A percentile compares a stretch with the other conserved stretches of the same genome.
Evolutionary conservation across 2,113 vertebrate species (phyloP).

Genomic region (Pluvialis apricaria): DNA sequence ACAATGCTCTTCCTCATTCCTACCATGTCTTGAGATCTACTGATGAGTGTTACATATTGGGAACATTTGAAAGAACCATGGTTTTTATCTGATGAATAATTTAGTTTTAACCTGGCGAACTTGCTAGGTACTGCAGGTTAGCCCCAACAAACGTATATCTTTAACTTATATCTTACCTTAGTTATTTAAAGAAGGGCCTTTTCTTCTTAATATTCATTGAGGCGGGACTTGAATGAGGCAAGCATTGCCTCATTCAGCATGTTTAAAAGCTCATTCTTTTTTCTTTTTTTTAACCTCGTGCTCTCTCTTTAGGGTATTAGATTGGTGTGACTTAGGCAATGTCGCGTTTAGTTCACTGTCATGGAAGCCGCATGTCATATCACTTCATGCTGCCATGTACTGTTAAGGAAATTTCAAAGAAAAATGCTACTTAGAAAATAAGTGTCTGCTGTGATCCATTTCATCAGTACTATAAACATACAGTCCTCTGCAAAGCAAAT

Average conservation of each 20-base stretch:
- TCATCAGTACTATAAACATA: background rate
- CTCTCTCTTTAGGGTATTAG: background rate
- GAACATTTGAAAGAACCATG: background rate
- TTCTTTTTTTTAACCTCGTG: background rate
- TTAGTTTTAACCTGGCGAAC: background rate
- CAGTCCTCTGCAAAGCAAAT: background rate
- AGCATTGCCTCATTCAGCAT: background rate
- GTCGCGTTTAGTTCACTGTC: background rate
- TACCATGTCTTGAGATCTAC: background rate
- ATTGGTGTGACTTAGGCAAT: background rate
- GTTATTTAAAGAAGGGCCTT: background rate
- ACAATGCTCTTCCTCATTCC: background rate
- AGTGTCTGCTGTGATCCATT: background rate
- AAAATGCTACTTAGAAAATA: background rate
- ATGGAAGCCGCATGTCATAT: background rate
- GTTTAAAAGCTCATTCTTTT: background rate
- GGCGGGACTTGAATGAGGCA: background rate
- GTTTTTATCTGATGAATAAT: background rate
- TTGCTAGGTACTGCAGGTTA: background rate
- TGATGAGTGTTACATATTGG: background rate
- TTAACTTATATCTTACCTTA: background rate
- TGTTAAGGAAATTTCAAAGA: background rate
- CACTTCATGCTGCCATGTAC: background rate
- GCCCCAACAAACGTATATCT: background rate
- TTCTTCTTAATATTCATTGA: background rate